These are phyloP conservation scores for Neoscelio sp. DNA, from an alignment of 2,888 invertebrate species.

Conservation along the genomic window DNA sequence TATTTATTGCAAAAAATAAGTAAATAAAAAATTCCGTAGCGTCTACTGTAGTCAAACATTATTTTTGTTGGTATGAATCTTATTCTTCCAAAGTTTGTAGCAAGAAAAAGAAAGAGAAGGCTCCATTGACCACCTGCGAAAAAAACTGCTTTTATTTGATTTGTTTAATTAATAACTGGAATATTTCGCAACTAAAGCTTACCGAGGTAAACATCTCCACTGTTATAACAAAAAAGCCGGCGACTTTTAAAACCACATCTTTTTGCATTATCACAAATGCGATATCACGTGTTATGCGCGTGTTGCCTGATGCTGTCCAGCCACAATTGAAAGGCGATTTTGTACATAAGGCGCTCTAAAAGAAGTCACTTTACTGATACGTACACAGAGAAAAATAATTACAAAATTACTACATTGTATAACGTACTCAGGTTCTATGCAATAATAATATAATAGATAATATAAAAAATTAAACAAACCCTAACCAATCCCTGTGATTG, in stretches of 20 bases:
- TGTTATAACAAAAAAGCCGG: conserved; percentile 69
- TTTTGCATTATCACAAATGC: conserved; percentile 69
- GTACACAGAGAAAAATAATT: not conserved
- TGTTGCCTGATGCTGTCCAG: conserved; percentile 69
- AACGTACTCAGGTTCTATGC: too few relatives aligned
- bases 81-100: conserved; percentile 17
- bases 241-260: conserved; percentile 70
- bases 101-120: conserved; percentile 16
- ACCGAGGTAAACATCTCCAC: conserved; percentile 73
- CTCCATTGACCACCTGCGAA: conserved; percentile 18
- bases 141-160: not conserved
- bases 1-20: too few relatives aligned
- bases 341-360: conserved; percentile 71
- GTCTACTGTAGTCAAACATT: too few relatives aligned
- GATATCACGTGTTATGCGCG: conserved; percentile 63
- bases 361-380: not conserved
- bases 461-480: too few relatives aligned
- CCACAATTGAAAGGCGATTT: conserved; percentile 68
- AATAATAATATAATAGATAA: too few relatives aligned
- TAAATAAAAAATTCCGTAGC: too few relatives aligned
- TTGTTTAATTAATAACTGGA: not conserved
- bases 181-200: not conserved
- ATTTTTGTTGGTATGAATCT: too few relatives aligned
- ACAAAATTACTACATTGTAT: too few relatives aligned
- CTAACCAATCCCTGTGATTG: too few relatives aligned